Evolutionary conservation across 1,140 invertebrate genomes (phyloP).

Genomic region (Drosophila sucinea): DNA sequence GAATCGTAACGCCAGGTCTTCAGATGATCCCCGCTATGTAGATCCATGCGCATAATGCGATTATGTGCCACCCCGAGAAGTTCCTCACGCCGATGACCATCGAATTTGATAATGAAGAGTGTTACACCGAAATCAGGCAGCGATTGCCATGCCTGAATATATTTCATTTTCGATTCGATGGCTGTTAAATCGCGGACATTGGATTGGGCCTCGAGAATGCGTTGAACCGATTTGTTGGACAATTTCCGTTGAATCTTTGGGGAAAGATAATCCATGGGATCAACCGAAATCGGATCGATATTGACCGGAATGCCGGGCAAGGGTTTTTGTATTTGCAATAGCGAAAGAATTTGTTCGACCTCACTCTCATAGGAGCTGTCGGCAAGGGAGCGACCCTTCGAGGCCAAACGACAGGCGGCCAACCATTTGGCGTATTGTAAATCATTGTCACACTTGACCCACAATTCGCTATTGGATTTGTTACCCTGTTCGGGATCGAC

Average conservation of each 20-base stretch:
- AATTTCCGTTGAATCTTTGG: constrained; percentile 92
- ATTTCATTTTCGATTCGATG: constrained; percentile 97
- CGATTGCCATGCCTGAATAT: constrained; percentile 99
- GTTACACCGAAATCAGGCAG: constrained; percentile 98
- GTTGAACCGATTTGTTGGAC: constrained; percentile 90
- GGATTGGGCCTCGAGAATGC: constrained; percentile 97
- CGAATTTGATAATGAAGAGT: constrained; percentile 98
- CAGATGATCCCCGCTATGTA: constrained; percentile 95
- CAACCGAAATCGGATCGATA: constrained; percentile 90
- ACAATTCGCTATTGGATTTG: constrained; percentile 90
- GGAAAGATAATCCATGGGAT: constrained; percentile 95
- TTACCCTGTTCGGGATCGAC: constrained; percentile 95
- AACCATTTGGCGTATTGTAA: constrained; percentile 99
- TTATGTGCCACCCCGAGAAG: constrained; percentile 97
- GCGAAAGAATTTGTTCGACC: constrained; percentile 93
- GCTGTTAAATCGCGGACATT: constrained; percentile 96
- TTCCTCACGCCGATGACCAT: constrained; percentile 94
- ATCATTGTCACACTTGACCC: constrained; percentile 97
- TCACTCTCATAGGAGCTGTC: constrained; percentile 97
- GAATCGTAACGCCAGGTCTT: constrained; percentile 99
- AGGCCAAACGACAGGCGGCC: constrained; percentile 97
- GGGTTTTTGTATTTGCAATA: constrained; percentile 96
- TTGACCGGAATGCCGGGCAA: constrained; percentile 87
- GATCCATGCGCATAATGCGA: constrained; percentile 97
- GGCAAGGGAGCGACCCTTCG: constrained; percentile 96